Percentiles rank a stretch among this genome's conserved stretches.
Conservation (phyloP, 2,888 invertebrate species). For the Smittia sp. region DNA sequence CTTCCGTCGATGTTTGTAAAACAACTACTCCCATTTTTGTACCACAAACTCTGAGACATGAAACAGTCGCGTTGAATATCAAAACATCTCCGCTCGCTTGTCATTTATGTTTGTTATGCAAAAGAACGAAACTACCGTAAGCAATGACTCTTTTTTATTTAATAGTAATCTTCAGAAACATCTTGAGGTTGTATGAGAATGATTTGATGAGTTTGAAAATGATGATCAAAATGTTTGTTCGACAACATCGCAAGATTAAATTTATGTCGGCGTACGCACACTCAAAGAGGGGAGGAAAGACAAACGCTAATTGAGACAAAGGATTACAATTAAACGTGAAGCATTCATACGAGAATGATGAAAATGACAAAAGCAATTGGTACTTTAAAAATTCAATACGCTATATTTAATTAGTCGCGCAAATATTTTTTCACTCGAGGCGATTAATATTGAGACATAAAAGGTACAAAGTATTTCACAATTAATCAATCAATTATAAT, state of each 20-base stretch:
- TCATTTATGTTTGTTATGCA: not conserved
- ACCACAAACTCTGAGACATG: constrained; percentile 3
- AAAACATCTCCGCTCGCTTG: not conserved
- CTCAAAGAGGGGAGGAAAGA: too few relatives aligned
- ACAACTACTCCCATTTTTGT: constrained; percentile 28
- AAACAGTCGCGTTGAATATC: not conserved
- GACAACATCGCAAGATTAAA: too few relatives aligned
- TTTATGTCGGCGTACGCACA: too few relatives aligned
- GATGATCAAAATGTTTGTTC: too few relatives aligned
- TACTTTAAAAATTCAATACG: too few relatives aligned
- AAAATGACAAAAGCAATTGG: not conserved
- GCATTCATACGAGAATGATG: not conserved
- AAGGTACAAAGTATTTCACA: constrained; percentile 27
- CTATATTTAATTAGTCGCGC: not conserved
- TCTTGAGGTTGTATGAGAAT: too few relatives aligned
- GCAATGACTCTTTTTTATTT: too few relatives aligned
- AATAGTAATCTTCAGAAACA: too few relatives aligned
- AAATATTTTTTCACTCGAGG: not conserved
- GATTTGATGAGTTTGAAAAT: too few relatives aligned
- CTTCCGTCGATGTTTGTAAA: constrained; percentile 32
- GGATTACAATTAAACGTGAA: not conserved
- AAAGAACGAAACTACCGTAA: not conserved
- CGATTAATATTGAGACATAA: not conserved
- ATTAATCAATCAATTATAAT: constrained; percentile 17
- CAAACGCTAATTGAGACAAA: not conserved